Evolutionary conservation across 2,113 vertebrate species (phyloP), one percentile per base, ranked within the genome.

Genomic region (Sebastes schlegelii): DNA sequence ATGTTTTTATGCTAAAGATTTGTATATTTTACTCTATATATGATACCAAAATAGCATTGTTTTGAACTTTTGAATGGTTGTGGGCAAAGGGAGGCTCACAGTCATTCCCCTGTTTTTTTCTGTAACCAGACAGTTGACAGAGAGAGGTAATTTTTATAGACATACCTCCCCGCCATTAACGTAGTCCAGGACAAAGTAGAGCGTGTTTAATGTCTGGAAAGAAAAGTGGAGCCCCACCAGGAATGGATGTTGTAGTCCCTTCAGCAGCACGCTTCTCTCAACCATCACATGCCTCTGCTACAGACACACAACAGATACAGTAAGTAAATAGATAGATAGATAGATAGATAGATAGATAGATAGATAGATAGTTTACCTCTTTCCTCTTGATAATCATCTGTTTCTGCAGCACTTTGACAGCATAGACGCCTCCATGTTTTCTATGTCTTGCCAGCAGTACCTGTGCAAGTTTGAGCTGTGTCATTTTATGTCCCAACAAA

Each of bases 151-250:
- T 57, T 49, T 61, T 52, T 12, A 10, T 14, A 23, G 17, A 48
- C 88, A 63, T 70, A 96, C 96, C 94, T 96, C 96, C 4, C 95
- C 95, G 54, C 96, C 95, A 49, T 95, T 95, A 23, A 94, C 93
- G 2, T 95, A 96, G 84, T 96, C 96, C 85, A 96, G 89, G 68
- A 95, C 95, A 9, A 96, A 95, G 90, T 94, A 96, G 45, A 96
- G 95, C 10, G 75, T 89, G 70, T 93, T 94, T 49, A 91, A 84
- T 51, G 95, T 96, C 82, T 96, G 95, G 92, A 96, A 96, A 73
- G 95, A 95, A 86, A 93, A 96, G 86, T 96, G 95, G n/a, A 96
- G 95, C 62, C 94, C 94, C 54, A 96, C 95, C 63, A 96, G 89
- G 92, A 96, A 96, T 9, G 96, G 95, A 92, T 96, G 95, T 45